These are phyloP conservation scores for Pyrocoelia pectoralis DNA, from an alignment of 2,888 invertebrate species.

Conservation along the genomic window DNA sequence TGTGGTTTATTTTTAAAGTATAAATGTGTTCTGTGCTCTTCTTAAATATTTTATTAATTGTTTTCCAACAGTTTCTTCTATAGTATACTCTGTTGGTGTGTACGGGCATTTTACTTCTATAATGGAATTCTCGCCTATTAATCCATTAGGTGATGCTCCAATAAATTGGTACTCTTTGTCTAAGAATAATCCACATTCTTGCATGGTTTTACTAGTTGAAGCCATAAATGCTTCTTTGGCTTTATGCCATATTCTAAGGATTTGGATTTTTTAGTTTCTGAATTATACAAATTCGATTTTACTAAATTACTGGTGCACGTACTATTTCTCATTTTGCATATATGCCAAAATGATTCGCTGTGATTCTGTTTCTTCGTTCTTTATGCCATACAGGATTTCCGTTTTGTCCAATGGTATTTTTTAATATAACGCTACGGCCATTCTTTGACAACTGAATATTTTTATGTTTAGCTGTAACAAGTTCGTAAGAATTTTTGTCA, in stretches of 20 bases:
- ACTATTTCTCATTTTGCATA: slow-evolving; percentile 4
- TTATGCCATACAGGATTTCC: slow-evolving; percentile 1
- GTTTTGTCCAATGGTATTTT: slow-evolving; percentile 4
- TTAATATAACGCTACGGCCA: not conserved
- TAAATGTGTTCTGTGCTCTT: slow-evolving; percentile 4
- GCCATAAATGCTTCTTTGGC: slow-evolving; percentile 3
- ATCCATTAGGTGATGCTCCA: slow-evolving; percentile 14
- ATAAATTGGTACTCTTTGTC: slow-evolving; percentile 7
- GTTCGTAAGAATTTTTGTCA: not conserved
- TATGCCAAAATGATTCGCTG: not conserved
- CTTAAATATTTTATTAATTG: not conserved
- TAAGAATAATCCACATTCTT: not conserved
- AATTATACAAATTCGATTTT: not conserved
- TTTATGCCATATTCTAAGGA: slow-evolving; percentile 2
- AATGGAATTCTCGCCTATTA: slow-evolving; percentile 27
- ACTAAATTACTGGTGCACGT: slow-evolving; percentile 2
- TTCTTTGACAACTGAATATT: no score
- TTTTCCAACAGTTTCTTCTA: slow-evolving; percentile 1
- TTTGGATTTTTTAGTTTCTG: slow-evolving; percentile 4
- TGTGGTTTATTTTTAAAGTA: slow-evolving; percentile 4
- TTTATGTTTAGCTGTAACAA: not conserved
- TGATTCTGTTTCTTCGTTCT: not conserved
- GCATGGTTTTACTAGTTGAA: not conserved
- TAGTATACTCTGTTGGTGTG: not conserved
- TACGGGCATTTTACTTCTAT: slow-evolving; percentile 31